Conservation (phyloP, 2,797 vertebrate genomes). For the Eptatretus atami region DNA sequence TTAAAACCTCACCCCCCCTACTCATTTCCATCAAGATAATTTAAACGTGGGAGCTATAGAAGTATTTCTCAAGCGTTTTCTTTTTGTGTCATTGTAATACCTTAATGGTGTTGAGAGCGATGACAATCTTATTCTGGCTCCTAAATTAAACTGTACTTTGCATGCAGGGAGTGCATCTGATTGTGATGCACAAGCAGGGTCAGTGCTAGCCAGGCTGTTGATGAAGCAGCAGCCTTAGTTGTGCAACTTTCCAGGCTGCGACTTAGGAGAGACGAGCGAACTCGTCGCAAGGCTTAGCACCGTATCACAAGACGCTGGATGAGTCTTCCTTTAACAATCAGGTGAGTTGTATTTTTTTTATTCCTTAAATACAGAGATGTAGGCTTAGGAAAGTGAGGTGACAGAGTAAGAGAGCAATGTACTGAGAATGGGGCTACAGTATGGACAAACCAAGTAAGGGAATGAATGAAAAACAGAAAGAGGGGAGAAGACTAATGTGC, state of each 20-base stretch:
- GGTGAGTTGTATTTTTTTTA: constrained; percentile 13
- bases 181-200: constrained; percentile 21
- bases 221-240: constrained; percentile 19
- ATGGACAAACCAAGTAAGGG: too few relatives aligned
- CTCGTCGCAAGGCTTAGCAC: constrained; percentile 27
- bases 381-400: too few relatives aligned
- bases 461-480: too few relatives aligned
- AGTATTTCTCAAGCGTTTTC: too few relatives aligned
- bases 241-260: constrained; percentile 18
- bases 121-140: too few relatives aligned
- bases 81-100: neutral
- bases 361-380: neutral
- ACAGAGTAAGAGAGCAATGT: too few relatives aligned
- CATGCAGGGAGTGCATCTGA: constrained; percentile 26
- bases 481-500: neutral
- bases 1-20: too few relatives aligned
- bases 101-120: neutral
- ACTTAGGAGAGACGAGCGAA: constrained; percentile 17
- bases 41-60: too few relatives aligned
- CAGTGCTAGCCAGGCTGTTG: constrained; percentile 19
- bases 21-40: too few relatives aligned
- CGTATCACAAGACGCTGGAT: constrained; percentile 44
- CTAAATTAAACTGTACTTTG: neutral
- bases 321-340: constrained; percentile 57
- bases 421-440: too few relatives aligned